These are phyloP conservation scores for Bolinopsis microptera DNA, from an alignment of 37 sponge, comb jelly and placozoan genomes.

Conservation along the genomic window DNA sequence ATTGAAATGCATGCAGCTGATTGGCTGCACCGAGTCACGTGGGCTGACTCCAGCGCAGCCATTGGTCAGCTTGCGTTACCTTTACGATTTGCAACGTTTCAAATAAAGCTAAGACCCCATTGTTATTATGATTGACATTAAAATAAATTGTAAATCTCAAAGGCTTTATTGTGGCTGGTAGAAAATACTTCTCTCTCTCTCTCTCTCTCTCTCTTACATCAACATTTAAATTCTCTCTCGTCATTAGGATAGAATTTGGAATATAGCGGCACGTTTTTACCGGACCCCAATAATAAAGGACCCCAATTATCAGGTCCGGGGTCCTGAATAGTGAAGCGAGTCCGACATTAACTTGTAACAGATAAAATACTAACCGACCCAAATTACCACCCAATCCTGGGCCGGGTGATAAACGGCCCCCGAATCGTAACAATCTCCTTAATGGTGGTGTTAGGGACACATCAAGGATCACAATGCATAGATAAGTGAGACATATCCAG, in stretches of 20 bases:
- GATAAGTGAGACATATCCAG: too few relatives aligned
- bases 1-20: neutral
- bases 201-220: too few relatives aligned
- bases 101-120: neutral
- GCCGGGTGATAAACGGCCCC: neutral
- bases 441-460: neutral
- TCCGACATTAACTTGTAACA: neutral
- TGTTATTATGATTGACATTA: neutral
- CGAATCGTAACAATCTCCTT: neutral
- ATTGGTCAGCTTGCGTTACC: neutral
- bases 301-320: neutral
- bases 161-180: neutral
- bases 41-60: neutral
- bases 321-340: neutral
- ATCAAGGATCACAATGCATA: too few relatives aligned
- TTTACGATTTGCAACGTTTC: neutral
- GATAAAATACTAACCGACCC: neutral
- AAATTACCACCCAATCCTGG: neutral
- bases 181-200: neutral
- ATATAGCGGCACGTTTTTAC: neutral
- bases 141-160: neutral
- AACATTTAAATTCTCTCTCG: neutral
- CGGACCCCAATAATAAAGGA: neutral
- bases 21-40: neutral
- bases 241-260: neutral